phyloP scores from a whole-genome alignment of 2,888 invertebrate genomes.

The Megamerina dolium region DNA sequence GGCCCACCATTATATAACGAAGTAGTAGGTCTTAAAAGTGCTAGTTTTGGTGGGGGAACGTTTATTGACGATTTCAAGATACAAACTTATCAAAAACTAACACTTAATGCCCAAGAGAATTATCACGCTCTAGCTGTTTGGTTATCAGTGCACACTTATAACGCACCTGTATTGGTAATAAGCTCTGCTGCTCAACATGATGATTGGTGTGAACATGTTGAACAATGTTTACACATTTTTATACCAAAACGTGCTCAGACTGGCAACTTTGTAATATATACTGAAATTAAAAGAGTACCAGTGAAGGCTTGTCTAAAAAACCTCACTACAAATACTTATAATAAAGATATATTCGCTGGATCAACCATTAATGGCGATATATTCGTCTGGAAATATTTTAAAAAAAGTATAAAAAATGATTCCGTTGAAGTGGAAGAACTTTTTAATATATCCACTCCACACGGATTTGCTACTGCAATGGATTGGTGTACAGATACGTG shows the following conservation, averaged over 20 bases:
- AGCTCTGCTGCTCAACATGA: conserved; percentile 39
- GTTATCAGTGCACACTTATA: conserved; percentile 44
- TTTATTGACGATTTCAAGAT: conserved; percentile 28
- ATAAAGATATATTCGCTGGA: conserved; percentile 44
- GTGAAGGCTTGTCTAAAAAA: conserved; percentile 40
- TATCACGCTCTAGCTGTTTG: conserved; percentile 41
- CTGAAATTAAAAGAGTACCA: conserved; percentile 32
- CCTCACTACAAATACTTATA: conserved; percentile 39
- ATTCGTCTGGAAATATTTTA: conserved; percentile 39
- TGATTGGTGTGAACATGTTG: conserved; percentile 47
- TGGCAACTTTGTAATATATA: conserved; percentile 34
- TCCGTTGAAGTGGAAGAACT: conserved; percentile 34
- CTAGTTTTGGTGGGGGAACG: no score
- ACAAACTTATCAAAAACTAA: conserved; percentile 40
- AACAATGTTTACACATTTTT: conserved; percentile 37
- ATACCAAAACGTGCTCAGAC: conserved; percentile 37
- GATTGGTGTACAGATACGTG: conserved; percentile 40
- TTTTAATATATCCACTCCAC: conserved; percentile 29
- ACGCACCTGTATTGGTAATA: conserved; percentile 40
- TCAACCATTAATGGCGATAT: conserved; percentile 45
- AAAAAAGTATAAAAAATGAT: not conserved
- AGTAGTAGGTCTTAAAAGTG: no score
- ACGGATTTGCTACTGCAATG: conserved; percentile 40
- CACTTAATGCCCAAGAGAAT: conserved; percentile 24
- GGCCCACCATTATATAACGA: conserved; percentile 32